Conservation (phyloP, 2,113 vertebrate species). For the Emydocephalus ijimae region DNA sequence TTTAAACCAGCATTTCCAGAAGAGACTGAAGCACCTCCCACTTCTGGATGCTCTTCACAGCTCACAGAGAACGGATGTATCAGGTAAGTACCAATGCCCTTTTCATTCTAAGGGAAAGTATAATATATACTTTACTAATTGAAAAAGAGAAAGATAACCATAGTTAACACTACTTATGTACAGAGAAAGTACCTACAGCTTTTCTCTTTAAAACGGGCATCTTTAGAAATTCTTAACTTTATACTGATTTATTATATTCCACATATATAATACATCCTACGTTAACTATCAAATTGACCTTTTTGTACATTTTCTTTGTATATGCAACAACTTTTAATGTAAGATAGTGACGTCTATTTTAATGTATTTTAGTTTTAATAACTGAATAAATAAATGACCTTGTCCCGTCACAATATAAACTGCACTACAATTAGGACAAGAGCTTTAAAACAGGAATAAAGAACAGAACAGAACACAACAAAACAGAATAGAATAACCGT, state of each 20-base stretch:
- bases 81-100: no score
- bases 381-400: background rate
- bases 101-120: background rate
- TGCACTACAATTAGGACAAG: background rate
- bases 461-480: no score
- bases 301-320: background rate
- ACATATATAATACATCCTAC: background rate
- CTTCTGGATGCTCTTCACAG: no score
- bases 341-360: background rate
- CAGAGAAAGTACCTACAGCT: background rate
- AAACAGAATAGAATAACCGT: no score
- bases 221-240: background rate
- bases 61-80: no score
- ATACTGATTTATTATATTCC: background rate
- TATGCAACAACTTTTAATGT: background rate
- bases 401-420: background rate
- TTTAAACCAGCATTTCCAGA: no score
- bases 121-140: background rate
- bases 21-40: no score
- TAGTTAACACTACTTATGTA: background rate
- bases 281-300: background rate
- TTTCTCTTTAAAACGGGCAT: background rate
- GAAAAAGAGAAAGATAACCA: background rate
- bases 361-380: background rate
- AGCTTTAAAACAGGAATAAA: background rate